phyloP scores from a whole-genome alignment of 2,113 vertebrate species.

The Cryptotis parvus region DNA sequence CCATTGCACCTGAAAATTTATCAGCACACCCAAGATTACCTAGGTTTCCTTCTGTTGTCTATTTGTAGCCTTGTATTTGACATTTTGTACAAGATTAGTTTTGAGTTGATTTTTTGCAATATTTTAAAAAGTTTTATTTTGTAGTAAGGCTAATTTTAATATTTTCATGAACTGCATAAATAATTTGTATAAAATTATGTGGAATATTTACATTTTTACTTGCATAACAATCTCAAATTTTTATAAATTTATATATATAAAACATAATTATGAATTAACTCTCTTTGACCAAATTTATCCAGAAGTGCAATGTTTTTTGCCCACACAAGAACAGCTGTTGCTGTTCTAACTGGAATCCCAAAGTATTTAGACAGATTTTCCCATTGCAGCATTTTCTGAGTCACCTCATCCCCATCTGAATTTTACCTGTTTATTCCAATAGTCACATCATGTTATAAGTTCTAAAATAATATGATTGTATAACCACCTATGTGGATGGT shows the following conservation, averaged over 20 bases:
- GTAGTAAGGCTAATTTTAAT: background rate
- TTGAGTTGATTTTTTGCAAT: background rate
- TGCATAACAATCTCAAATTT: too few relatives aligned
- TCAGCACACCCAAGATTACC: too few relatives aligned
- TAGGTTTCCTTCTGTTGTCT: background rate
- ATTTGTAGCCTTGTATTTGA: background rate
- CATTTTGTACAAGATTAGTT: background rate
- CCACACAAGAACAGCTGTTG: too few relatives aligned
- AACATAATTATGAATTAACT: too few relatives aligned
- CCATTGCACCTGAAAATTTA: background rate
- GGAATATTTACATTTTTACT: too few relatives aligned
- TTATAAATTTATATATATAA: too few relatives aligned
- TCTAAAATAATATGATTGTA: background rate
- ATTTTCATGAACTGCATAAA: background rate
- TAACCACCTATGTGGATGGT: too few relatives aligned
- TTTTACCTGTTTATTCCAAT: background rate
- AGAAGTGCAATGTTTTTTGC: rapidly evolving
- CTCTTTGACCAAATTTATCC: background rate
- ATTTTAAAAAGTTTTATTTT: background rate
- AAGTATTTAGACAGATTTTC: rapidly evolving
- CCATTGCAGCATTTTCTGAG: background rate
- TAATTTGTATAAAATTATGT: background rate
- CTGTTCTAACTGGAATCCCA: background rate
- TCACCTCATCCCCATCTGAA: background rate
- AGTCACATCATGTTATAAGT: background rate